Base-by-base conservation (phyloP, 2,888 invertebrate genomes). In the Pecten maximus region DNA sequence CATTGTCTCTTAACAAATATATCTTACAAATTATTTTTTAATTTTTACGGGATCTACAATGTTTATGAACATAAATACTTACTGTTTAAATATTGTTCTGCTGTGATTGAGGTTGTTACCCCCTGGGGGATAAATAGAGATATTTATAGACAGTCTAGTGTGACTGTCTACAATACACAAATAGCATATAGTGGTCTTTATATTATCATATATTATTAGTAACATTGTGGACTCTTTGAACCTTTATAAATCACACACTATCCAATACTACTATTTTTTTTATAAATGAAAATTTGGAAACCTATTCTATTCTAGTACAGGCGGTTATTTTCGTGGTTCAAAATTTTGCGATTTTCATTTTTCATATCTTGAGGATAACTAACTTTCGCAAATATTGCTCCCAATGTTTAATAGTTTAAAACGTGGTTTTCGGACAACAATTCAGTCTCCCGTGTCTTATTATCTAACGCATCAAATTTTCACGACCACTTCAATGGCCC, bases 31-130 rank as follows among this genome's bases (percentile, higher is more conserved):
- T 74, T 74, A 74, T 74, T 28, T 6, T 74, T 35, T 28, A 74
- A 74, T 74, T 74, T 35, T 74, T 35, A 35, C 35, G 28, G 74
- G 4, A 74, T 28, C 28, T 28, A 74, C 74, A 35, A 35, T 74
- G 35, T 35, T 74, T 74, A 74, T 74, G 74, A 74, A 74, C 74
- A 74, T 74, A 74, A 35, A 74, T 74, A 74, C 74, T 74, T 74
- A 28, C 74, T 74, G 74, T 74, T 35, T 74, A 74, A 74, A 74
- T 74, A 74, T 74, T 74, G 28, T 74, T 23, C 28, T 74, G 74
- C 35, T 35, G 35, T 16, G 74, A 74, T 74, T 74, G 74, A 35
- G 16, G 35, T 74, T 35, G 74, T 28, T 74, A 74, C 74, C 23
- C 74, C 74, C 74, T 74, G 74, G 74, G 74, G 35, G 74, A 74